Conservation (phyloP, 2,888 invertebrate species). For the Callinectes sapidus region DNA sequence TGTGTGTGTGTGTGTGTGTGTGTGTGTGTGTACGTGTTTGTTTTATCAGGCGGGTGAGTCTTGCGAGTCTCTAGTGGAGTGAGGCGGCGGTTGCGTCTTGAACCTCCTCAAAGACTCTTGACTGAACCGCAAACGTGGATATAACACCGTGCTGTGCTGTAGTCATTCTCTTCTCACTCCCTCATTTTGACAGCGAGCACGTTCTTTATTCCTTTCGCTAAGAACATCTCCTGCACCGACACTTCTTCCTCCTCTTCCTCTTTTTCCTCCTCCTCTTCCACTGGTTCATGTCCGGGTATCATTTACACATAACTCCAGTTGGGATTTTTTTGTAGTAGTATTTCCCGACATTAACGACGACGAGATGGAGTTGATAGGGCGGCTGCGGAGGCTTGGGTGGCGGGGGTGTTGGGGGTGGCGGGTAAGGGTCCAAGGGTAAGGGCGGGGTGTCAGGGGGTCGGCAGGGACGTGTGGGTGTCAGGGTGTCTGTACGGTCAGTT, state of each 20-base stretch:
- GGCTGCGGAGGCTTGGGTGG: background rate
- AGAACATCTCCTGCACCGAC: background rate
- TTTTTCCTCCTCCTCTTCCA: conserved; percentile 19
- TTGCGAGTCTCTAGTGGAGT: background rate
- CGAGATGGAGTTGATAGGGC: background rate
- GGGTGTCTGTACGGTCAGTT: background rate
- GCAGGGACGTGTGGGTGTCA: too few relatives aligned
- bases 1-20: too few relatives aligned
- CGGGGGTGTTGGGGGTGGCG: background rate
- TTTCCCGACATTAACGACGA: conserved; percentile 37
- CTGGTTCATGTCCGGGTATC: conserved; percentile 44
- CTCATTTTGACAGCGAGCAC: conserved; percentile 26
- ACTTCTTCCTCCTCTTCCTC: background rate
- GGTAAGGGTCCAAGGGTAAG: background rate
- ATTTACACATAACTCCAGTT: conserved; percentile 39
- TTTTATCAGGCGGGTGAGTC: background rate
- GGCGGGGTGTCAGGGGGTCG: background rate
- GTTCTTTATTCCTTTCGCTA: background rate
- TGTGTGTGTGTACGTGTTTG: background rate
- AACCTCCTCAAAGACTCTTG: background rate
- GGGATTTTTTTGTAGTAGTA: conserved; percentile 28
- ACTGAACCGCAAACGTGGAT: background rate
- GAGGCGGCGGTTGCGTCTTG: background rate
- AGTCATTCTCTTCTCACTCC: background rate
- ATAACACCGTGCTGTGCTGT: background rate